Percentiles rank a stretch among this genome's conserved stretches.
Conservation (phyloP, 1,140 invertebrate genomes). For the Druon quercuslanigerum region DNA sequence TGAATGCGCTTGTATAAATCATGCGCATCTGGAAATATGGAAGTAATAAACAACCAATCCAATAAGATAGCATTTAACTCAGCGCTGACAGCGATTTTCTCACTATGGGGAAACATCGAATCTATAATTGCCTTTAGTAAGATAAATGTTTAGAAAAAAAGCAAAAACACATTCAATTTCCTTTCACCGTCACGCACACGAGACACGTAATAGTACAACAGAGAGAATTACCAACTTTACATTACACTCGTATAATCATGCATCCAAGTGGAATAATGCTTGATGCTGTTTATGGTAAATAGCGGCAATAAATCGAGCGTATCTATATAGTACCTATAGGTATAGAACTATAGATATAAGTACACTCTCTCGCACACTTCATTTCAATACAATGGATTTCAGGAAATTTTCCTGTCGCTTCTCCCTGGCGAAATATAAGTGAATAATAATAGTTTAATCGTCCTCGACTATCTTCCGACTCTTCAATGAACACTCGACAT, state of each 20-base stretch:
- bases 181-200: constrained; percentile 24
- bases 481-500: background rate
- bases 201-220: constrained; percentile 22
- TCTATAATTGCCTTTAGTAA: constrained; percentile 10
- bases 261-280: constrained; percentile 17
- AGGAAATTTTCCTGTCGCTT: constrained; percentile 11
- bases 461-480: background rate
- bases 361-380: background rate
- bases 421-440: background rate
- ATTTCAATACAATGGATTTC: constrained; percentile 25
- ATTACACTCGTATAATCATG: constrained; percentile 17
- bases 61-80: constrained; percentile 9
- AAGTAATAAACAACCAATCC: constrained; percentile 25
- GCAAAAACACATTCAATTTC: constrained; percentile 17
- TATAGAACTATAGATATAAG: no score
- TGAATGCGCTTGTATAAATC: background rate
- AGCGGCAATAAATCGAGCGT: constrained; percentile 4
- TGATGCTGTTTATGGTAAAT: constrained; percentile 26
- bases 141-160: constrained; percentile 28
- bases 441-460: constrained; percentile 1
- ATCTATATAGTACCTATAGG: no score
- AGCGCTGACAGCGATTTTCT: constrained; percentile 24
- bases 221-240: background rate
- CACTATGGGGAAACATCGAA: constrained; percentile 23
- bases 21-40: background rate